These are phyloP conservation scores for Tetrao urogallus DNA, from an alignment of 2,113 vertebrate genomes.

Conservation along the genomic window DNA sequence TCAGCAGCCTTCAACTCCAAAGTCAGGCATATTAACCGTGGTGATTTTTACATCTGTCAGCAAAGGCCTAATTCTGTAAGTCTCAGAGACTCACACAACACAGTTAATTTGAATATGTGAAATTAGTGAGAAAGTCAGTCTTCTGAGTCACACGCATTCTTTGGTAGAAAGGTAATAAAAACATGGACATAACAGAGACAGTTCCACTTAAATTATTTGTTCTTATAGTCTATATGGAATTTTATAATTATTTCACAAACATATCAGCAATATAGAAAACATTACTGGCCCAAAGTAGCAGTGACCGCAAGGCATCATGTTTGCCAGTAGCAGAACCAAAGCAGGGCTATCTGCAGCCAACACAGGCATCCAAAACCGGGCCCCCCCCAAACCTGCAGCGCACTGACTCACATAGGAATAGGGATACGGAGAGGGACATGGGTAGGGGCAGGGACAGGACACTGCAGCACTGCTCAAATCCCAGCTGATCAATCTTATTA, in stretches of 20 bases:
- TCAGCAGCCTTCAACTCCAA: background rate
- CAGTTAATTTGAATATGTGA: background rate
- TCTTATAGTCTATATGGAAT: background rate
- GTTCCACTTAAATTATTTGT: background rate
- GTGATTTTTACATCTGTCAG: background rate
- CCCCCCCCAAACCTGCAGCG: background rate
- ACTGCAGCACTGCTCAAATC: background rate
- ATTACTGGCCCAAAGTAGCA: background rate
- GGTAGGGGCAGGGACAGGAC: no score
- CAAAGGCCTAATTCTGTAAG: background rate
- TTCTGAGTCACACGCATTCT: background rate
- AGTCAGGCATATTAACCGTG: accelerated
- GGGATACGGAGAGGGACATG: no score
- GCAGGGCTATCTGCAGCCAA: background rate
- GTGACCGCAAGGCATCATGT: accelerated
- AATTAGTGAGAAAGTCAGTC: background rate
- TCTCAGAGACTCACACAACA: background rate
- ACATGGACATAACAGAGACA: accelerated
- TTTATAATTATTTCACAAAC: background rate
- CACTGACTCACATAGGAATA: background rate
- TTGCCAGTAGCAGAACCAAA: background rate
- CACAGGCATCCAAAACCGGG: no score
- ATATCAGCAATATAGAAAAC: accelerated
- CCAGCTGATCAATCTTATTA: background rate
- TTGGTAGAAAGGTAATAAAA: background rate